phyloP scores from a whole-genome alignment of 2,113 vertebrate species.

The Hoplias malabaricus region DNA sequence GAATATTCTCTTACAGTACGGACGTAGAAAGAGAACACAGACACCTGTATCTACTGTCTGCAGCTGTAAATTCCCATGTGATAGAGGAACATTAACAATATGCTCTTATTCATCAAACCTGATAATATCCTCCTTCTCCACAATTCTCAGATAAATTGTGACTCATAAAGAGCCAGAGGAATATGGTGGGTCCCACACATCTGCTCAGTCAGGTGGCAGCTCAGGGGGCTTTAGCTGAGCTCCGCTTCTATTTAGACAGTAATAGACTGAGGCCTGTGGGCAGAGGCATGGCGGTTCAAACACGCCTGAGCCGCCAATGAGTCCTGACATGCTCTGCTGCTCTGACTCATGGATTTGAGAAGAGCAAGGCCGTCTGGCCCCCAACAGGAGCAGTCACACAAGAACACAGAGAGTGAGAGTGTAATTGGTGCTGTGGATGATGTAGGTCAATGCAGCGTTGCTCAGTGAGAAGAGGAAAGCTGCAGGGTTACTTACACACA shows the following conservation, averaged over 20 bases:
- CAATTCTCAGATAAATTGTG: slow-evolving; percentile 39
- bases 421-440: slow-evolving; percentile 26
- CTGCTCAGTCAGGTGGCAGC: slow-evolving; percentile 28
- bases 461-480: not conserved
- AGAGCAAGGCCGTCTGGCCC: slow-evolving; percentile 25
- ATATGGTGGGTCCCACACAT: slow-evolving; percentile 41
- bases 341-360: slow-evolving; percentile 34
- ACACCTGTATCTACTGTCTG: not conserved
- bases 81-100: slow-evolving; percentile 15
- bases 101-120: not conserved
- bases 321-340: slow-evolving; percentile 37
- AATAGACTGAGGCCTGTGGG: slow-evolving; percentile 21
- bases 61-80: slow-evolving; percentile 5
- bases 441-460: slow-evolving; percentile 17
- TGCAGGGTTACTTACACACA: not conserved
- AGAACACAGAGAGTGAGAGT: slow-evolving; percentile 15
- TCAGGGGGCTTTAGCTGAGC: slow-evolving; percentile 9
- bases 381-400: slow-evolving; percentile 4
- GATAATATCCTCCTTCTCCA: not conserved
- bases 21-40: too few relatives aligned
- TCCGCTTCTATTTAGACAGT: slow-evolving; percentile 1
- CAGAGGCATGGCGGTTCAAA: slow-evolving; percentile 26
- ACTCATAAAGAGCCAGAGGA: slow-evolving; percentile 36
- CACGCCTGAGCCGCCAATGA: slow-evolving; percentile 25
- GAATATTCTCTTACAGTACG: too few relatives aligned